Percentiles rank a stretch among this genome's conserved stretches.
phyloP scores from a whole-genome alignment of 2,888 invertebrate species.

The Stictocephala bisonia region DNA sequence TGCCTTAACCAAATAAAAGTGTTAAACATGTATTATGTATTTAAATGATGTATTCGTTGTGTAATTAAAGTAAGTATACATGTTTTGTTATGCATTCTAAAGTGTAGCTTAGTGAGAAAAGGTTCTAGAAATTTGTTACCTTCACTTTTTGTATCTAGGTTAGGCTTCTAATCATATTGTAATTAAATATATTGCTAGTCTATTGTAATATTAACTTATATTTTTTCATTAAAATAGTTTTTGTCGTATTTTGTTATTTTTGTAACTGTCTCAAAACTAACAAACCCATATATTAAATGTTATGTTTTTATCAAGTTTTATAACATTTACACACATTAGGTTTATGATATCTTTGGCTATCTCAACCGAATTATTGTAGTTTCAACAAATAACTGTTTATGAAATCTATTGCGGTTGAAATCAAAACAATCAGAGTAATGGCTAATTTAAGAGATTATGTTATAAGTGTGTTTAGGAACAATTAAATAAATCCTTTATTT shows the following conservation, averaged over 20 bases:
- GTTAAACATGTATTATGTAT: neutral
- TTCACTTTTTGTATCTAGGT: slow-evolving; percentile 20
- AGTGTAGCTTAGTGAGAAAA: slow-evolving; percentile 15
- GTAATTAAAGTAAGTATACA: slow-evolving; percentile 8
- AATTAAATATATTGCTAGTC: neutral
- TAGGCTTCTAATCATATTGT: slow-evolving; percentile 1
- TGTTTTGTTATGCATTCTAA: slow-evolving; percentile 22
- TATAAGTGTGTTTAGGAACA: no score
- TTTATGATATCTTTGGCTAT: no score
- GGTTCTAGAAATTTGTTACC: slow-evolving; percentile 1
- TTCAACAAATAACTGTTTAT: no score
- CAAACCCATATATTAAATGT: neutral
- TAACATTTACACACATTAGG: no score
- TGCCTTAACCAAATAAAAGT: slow-evolving; percentile 10
- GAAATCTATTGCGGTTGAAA: no score
- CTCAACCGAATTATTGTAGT: no score
- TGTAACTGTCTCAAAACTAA: slow-evolving; percentile 13
- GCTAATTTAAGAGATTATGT: no score
- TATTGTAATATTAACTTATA: slow-evolving; percentile 23
- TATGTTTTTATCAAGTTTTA: neutral
- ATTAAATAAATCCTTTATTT: no score
- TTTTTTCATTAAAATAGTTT: slow-evolving; percentile 32
- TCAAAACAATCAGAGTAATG: no score
- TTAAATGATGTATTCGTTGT: neutral
- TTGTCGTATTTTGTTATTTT: neutral